phyloP scores from a whole-genome alignment of 1,140 invertebrate species.

The Myzus persicae region DNA sequence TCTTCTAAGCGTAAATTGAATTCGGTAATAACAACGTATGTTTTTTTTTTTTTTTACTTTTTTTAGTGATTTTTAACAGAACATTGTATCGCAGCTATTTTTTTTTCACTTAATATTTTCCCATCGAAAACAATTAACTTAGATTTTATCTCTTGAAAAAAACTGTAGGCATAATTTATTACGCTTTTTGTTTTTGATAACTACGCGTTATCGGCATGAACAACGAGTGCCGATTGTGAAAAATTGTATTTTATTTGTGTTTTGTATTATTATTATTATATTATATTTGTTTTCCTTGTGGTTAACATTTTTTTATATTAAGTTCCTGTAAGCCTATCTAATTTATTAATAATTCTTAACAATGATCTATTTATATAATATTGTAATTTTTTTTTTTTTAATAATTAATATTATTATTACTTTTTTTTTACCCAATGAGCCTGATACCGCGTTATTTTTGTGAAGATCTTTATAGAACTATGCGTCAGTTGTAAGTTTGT shows the following conservation, averaged over 20 bases:
- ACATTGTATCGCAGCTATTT: neutral
- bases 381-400: neutral
- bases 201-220: neutral
- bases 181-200: neutral
- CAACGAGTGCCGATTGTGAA: neutral
- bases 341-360: conserved; percentile 48
- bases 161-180: neutral
- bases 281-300: neutral
- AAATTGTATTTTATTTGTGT: conserved; percentile 34
- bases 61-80: neutral
- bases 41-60: neutral
- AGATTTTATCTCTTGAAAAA: neutral
- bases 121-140: neutral
- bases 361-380: neutral
- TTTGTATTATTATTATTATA: conserved; percentile 30
- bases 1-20: no score
- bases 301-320: conserved; percentile 45
- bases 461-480: conserved; percentile 46
- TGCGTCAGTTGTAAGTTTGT: conserved; percentile 36
- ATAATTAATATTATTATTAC: neutral
- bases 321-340: conserved; percentile 44
- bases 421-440: conserved; percentile 14
- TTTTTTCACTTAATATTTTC: neutral
- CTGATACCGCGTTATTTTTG: conserved; percentile 37
- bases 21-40: neutral